Base-by-base conservation (phyloP, 2,888 invertebrate genomes). In the Rhodophaea formosa region DNA sequence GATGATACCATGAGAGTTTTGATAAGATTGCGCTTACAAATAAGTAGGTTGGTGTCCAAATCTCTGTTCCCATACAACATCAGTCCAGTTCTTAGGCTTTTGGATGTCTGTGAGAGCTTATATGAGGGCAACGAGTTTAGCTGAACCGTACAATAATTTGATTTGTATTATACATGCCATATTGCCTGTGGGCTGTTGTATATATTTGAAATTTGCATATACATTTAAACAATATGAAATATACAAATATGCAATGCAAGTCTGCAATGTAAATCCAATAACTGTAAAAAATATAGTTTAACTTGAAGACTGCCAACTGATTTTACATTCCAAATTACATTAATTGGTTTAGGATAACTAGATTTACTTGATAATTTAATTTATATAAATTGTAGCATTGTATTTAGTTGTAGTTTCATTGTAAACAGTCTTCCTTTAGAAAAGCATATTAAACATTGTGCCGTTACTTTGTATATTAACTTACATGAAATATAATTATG, bases 11-110 rank as follows among this genome's bases (percentile, higher is more conserved):
- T 97, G 96, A 93, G 95, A 61, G 96, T 97, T 54, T 85, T 97
- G 35, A 96, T 96, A 73, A 92, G 96, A 56, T 89, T 97, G 59
- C 93, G 96, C 66, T 90, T 95, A 69, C 95, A 97, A 74, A 96
- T 97, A 65, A 95, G 95, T 68, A 93, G 96, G 74, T 87, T 97
- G 67, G 97, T 97, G 7, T 95, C 96, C 0, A 95, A 95, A 74
- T 94, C 96, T 67, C 84, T 97, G 53, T 97, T 97, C 82, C 97
- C 97, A 0, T 97, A 97, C 82, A 97, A 97, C 81, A 97, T 97
- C 74, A 96, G 95, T 71, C 97, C 97, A 45, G 96, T 97, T 59
- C 89, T 97, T 68, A 94, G 96, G 82, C 88, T 97, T 70, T 88
- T 97, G 65, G 96, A 96, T 80, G 95, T 95, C 66, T 97, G 96